Percentiles rank a stretch among this genome's conserved stretches.
These are phyloP conservation scores for Tetragnatha versicolor DNA, from an alignment of 1,140 invertebrate genomes.

Conservation along the genomic window DNA sequence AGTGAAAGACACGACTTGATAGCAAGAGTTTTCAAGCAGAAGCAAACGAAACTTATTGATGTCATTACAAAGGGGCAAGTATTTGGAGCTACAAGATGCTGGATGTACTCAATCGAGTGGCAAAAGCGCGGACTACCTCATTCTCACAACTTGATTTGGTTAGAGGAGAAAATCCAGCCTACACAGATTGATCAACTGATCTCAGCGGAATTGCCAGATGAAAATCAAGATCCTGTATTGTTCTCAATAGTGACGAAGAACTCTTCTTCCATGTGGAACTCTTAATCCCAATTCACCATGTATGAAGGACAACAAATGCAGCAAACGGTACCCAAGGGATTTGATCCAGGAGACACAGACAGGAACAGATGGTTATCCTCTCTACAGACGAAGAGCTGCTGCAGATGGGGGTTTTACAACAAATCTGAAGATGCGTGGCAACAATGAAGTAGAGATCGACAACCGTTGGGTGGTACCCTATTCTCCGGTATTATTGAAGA, in stretches of 20 bases:
- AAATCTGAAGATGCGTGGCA: not conserved
- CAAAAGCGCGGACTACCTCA: constrained; percentile 66
- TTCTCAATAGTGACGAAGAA: constrained; percentile 51
- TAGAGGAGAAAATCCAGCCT: not conserved
- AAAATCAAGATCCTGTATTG: constrained; percentile 29
- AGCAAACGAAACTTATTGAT: constrained; percentile 62
- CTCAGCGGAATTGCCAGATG: constrained; percentile 43
- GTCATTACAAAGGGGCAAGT: constrained; percentile 59
- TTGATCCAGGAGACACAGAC: constrained; percentile 26
- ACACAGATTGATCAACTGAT: constrained; percentile 11
- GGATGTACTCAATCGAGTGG: constrained; percentile 62
- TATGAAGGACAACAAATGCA: constrained; percentile 57
- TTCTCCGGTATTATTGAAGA: constrained; percentile 66
- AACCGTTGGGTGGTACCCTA: constrained; percentile 69
- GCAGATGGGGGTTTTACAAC: no score
- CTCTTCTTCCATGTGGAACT: constrained; percentile 58
- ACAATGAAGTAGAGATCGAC: constrained; percentile 60
- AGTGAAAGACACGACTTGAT: constrained; percentile 63
- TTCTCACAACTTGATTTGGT: constrained; percentile 62
- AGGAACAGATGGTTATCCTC: constrained; percentile 43
- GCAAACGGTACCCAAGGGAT: constrained; percentile 46
- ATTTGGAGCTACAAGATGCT: constrained; percentile 53
- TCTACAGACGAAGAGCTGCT: not conserved
- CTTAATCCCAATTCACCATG: constrained; percentile 55
- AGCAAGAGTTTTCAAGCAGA: constrained; percentile 61